phyloP scores from a whole-genome alignment of 2,113 vertebrate genomes.

The Ardeotis arabs region DNA sequence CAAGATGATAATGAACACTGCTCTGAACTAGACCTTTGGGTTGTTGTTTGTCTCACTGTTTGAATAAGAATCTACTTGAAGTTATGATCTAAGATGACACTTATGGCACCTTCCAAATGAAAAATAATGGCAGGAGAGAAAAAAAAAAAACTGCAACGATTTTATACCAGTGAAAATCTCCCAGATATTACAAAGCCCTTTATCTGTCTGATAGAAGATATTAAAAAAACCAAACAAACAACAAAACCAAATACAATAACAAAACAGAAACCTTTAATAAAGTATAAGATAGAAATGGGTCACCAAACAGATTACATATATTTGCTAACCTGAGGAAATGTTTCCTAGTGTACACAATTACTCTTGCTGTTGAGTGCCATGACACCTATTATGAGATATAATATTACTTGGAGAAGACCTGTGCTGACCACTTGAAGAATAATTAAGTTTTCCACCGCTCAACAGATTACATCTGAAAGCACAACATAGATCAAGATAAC shows the following conservation, averaged over 20 bases:
- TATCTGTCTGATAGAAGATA: not conserved
- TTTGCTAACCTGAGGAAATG: not conserved
- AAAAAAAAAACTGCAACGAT: not conserved
- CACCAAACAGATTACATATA: not conserved
- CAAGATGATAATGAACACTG: slow-evolving; percentile 29
- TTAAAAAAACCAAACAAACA: not conserved
- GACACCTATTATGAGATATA: not conserved
- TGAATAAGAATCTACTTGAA: slow-evolving; percentile 53
- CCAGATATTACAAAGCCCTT: not conserved
- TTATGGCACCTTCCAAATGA: slow-evolving; percentile 12
- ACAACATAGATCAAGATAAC: not conserved
- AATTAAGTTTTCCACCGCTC: slow-evolving; percentile 16
- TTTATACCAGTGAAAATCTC: not conserved
- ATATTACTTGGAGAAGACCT: not conserved
- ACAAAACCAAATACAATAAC: not conserved
- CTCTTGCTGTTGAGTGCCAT: not conserved
- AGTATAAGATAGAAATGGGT: not conserved
- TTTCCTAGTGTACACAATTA: not conserved
- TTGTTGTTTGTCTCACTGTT: slow-evolving; percentile 15
- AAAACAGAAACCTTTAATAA: not conserved
- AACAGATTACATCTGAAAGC: not conserved
- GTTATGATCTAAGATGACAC: slow-evolving; percentile 10
- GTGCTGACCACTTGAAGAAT: not conserved
- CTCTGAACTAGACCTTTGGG: slow-evolving; percentile 28
- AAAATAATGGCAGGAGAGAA: not conserved